phyloP scores from a whole-genome alignment of 2,888 invertebrate genomes.

The Meiosimyza decipiens region DNA sequence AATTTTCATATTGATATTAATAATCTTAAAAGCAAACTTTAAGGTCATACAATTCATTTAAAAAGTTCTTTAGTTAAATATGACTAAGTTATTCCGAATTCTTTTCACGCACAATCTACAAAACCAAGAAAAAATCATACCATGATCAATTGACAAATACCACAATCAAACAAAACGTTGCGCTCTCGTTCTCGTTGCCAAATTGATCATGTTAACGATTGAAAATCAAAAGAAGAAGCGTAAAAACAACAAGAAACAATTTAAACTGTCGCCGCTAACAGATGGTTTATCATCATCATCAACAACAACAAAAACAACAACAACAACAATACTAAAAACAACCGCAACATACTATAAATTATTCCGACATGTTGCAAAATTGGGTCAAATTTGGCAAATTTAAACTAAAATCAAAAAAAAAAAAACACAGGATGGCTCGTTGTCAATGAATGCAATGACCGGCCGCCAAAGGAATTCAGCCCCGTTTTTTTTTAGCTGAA shows the following conservation, averaged over 20 bases:
- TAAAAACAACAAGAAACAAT: neutral
- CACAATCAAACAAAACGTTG: neutral
- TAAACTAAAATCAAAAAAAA: neutral
- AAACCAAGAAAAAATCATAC: no score
- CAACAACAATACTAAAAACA: neutral
- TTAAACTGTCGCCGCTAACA: neutral
- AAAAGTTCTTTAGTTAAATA: no score
- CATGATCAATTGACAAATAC: neutral
- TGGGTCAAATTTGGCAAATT: constrained; percentile 21
- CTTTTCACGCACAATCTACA: no score
- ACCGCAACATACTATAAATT: neutral
- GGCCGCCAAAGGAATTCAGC: constrained; percentile 14
- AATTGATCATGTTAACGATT: constrained; percentile 12
- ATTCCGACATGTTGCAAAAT: neutral
- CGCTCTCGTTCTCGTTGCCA: constrained; percentile 4
- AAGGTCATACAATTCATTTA: no score
- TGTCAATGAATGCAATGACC: neutral
- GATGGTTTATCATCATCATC: constrained; percentile 17
- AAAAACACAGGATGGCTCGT: neutral
- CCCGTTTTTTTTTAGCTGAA: constrained; percentile 5
- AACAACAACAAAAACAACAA: neutral
- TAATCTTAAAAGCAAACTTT: no score
- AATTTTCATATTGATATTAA: no score
- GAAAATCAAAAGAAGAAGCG: neutral
- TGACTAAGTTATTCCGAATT: no score